Conservation (phyloP, 2,888 invertebrate species). For the Spilosoma lubricipeda region DNA sequence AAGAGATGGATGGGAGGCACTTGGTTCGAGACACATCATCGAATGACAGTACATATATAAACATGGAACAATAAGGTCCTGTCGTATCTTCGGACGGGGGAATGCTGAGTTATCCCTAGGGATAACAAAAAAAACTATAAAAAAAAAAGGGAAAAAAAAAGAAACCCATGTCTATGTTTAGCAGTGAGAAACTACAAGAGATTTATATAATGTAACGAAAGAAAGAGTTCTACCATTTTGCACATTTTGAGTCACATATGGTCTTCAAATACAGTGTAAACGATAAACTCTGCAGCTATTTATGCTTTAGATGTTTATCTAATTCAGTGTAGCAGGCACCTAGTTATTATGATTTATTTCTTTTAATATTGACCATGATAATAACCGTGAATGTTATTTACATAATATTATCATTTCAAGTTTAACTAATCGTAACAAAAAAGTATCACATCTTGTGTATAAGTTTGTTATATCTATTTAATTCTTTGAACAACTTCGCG, state of each 20-base stretch:
- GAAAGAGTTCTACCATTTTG: not conserved
- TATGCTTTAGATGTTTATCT: not conserved
- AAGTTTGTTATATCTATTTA: not conserved
- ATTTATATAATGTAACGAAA: no score
- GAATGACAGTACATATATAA: no score
- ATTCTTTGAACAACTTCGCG: no score
- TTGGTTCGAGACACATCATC: no score
- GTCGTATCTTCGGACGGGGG: no score
- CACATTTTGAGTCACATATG: not conserved
- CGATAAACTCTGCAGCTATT: not conserved
- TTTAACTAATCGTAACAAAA: conserved; percentile 4
- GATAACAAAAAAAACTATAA: no score
- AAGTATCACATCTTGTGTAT: not conserved
- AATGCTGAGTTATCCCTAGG: no score
- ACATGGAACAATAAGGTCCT: no score
- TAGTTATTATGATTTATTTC: not conserved
- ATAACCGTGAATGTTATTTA: conserved; percentile 2
- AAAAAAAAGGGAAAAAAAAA: no score
- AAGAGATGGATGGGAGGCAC: no score
- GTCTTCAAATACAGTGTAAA: not conserved
- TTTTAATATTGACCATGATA: conserved; percentile 6
- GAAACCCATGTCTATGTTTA: no score
- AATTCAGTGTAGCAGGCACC: not conserved
- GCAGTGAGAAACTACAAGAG: no score
- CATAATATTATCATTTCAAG: conserved; percentile 11